These are phyloP conservation scores for Propithecus perrieri DNA, from an alignment of 2,797 vertebrate species.

Conservation along the genomic window DNA sequence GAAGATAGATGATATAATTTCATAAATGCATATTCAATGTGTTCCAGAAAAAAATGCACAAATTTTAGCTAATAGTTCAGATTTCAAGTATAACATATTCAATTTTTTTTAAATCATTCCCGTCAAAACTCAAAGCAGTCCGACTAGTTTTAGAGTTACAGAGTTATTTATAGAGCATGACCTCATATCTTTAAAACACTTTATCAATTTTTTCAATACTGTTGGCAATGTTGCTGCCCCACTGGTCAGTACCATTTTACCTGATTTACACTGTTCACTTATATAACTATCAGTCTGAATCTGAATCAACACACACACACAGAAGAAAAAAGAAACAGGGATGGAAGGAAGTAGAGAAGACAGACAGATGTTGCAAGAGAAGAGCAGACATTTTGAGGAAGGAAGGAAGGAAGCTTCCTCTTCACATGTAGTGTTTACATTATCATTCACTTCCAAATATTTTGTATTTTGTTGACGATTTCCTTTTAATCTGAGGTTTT, in stretches of 20 bases:
- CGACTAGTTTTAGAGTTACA: background rate
- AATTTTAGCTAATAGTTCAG: background rate
- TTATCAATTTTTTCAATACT: background rate
- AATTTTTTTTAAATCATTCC: background rate
- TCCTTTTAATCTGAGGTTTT: background rate
- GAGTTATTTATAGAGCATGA: background rate
- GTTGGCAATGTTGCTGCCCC: background rate
- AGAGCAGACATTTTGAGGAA: background rate
- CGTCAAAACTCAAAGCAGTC: background rate
- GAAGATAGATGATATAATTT: background rate
- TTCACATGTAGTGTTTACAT: background rate
- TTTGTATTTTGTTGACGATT: background rate
- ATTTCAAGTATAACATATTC: background rate
- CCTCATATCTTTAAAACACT: background rate
- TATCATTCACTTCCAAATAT: background rate
- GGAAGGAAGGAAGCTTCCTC: background rate
- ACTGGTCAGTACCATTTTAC: background rate
- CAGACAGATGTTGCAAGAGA: background rate
- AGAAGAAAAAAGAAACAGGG: background rate
- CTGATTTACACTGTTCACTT: background rate
- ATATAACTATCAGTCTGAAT: background rate
- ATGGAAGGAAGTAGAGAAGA: background rate
- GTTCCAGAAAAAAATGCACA: background rate
- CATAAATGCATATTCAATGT: background rate
- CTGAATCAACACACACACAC: background rate